phyloP scores from a whole-genome alignment of 2,888 invertebrate species.

The Metalampra italica region DNA sequence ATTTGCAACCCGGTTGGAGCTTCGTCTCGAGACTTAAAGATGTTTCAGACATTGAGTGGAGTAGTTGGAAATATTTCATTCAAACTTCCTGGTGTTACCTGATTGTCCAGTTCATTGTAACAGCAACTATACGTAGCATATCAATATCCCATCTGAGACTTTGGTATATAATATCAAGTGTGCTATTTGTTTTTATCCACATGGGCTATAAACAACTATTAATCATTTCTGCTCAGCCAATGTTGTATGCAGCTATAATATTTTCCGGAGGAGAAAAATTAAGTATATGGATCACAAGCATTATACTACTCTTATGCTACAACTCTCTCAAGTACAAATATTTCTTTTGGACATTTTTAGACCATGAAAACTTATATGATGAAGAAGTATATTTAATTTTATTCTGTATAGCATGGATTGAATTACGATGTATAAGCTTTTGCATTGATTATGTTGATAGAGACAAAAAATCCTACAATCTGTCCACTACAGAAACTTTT shows the following conservation, averaged over 20 bases:
- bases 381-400: constrained; percentile 76
- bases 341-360: constrained; percentile 66
- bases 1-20: constrained; percentile 79
- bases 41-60: constrained; percentile 85
- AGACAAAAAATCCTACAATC: constrained; percentile 27
- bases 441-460: constrained; percentile 77
- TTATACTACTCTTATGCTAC: constrained; percentile 65
- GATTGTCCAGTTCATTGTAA: constrained; percentile 71
- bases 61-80: constrained; percentile 78
- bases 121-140: constrained; percentile 65
- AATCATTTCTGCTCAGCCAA: constrained; percentile 75
- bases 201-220: constrained; percentile 72
- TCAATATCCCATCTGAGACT: constrained; percentile 50
- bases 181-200: constrained; percentile 60
- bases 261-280: constrained; percentile 63
- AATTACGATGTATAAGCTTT: constrained; percentile 87
- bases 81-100: constrained; percentile 75
- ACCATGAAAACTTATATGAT: constrained; percentile 59
- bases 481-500: constrained; percentile 29
- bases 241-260: constrained; percentile 65
- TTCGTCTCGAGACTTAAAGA: constrained; percentile 79
- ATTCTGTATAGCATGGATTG: constrained; percentile 83
- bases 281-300: constrained; percentile 77
- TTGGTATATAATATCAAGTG: constrained; percentile 76
- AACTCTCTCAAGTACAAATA: constrained; percentile 69